These are phyloP conservation scores for Platysteira castanea DNA, from an alignment of 2,113 vertebrate genomes.

Conservation along the genomic window DNA sequence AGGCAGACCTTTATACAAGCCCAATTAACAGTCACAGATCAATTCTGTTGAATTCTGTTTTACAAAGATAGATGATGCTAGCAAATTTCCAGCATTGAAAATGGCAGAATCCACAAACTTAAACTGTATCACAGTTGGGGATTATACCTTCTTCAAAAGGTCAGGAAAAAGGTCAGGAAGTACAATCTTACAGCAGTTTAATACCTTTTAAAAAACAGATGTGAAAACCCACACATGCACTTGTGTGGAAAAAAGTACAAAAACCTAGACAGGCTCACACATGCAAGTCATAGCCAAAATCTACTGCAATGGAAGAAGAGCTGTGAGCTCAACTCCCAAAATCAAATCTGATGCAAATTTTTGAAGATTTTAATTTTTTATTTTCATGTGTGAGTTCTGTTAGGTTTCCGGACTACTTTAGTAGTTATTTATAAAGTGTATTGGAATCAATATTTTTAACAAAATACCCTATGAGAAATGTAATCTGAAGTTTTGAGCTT, in stretches of 20 bases:
- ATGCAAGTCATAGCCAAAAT: background rate
- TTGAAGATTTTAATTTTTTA: background rate
- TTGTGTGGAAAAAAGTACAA: background rate
- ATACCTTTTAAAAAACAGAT: background rate
- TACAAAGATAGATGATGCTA: background rate
- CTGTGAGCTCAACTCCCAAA: background rate
- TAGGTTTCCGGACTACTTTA: background rate
- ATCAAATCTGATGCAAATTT: background rate
- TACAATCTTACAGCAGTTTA: background rate
- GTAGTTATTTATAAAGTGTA: background rate
- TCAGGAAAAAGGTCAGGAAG: background rate
- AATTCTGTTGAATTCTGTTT: background rate
- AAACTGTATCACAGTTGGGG: background rate
- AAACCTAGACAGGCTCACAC: background rate
- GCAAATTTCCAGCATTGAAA: background rate
- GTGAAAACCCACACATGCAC: fast-evolving
- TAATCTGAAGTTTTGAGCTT: background rate
- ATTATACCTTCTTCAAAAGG: background rate
- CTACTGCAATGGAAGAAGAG: background rate
- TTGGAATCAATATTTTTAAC: background rate
- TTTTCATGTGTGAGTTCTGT: background rate
- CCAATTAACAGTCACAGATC: background rate
- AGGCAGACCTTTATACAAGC: background rate
- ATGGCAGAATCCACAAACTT: background rate
- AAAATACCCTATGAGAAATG: background rate